Conservation (phyloP, 1,140 invertebrate species). For the Leguminivora glycinivorella region DNA sequence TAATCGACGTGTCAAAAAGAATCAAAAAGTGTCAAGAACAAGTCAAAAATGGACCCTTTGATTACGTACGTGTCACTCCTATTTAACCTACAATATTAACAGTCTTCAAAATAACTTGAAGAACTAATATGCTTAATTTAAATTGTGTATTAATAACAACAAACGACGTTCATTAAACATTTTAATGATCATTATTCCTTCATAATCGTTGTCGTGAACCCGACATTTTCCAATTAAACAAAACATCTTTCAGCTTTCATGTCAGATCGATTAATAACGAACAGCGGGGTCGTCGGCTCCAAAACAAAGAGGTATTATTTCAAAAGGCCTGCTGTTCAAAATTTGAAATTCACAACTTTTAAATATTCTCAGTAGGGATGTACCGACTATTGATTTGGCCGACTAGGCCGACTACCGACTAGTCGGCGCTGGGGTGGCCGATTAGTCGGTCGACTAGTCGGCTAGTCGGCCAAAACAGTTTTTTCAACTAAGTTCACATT, state of each 20-base stretch:
- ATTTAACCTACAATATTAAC: not conserved
- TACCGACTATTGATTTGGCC: no score
- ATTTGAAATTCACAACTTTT: no score
- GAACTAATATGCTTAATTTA: not conserved
- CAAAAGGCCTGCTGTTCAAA: not conserved
- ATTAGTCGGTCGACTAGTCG: no score
- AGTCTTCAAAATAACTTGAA: not conserved
- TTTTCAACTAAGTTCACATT: no score
- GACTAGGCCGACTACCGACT: no score
- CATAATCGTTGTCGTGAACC: not conserved
- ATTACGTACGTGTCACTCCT: no score
- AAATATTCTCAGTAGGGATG: no score
- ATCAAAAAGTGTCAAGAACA: no score
- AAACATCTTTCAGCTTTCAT: not conserved
- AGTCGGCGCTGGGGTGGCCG: no score
- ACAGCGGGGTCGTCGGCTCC: conserved; percentile 39
- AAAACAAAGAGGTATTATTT: conserved; percentile 47
- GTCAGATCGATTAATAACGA: conserved; percentile 44
- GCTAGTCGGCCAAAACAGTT: no score
- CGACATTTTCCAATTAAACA: not conserved
- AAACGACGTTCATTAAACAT: conserved; percentile 3
- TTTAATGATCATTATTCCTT: not conserved
- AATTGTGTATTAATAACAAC: not conserved
- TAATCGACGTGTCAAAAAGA: no score
- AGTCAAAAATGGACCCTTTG: no score